Base-by-base conservation (phyloP, 2,888 invertebrate species). In the Drosophila neotestacea region DNA sequence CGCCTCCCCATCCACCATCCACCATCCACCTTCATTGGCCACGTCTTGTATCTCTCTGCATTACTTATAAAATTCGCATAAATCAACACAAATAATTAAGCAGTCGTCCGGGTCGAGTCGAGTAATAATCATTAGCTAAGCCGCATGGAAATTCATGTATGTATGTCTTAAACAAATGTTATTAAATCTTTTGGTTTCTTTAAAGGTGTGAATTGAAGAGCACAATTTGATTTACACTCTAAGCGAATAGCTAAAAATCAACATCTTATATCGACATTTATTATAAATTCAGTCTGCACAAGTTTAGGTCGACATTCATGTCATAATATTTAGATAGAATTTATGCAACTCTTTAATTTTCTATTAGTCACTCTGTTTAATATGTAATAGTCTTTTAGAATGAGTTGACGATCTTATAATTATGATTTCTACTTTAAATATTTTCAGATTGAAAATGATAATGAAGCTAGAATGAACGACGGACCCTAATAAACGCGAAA, bases 1-100 rank as follows among this genome's bases (percentile, higher is more conserved):
- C 52, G 51, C 10, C 70, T 51, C 16, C 60, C 46, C 22, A 22
- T 22, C 22, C 22, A 22, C 22, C 22, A 22, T 22, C 22, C 22
- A 22, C 2, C 13, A 51, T 32, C 55, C 55, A 52, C 30, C 54
- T 59, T 54, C 58, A 46, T 34, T 47, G 41, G 46, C 27, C 51
- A 13, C 44, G 27, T 22, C 28, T 47, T 58, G 46, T 59, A 32
- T 70, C 13, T 46, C 27, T 46, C 34, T 50, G 64, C 73, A 70
- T 69, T 69, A 61, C 68, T 76, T 76, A 75, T 73, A 86, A 86
- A 79, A 76, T 76, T 89, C 85, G 87, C 85, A 86, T 89, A 89
- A 86, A 89, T 86, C 85, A 88, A 79, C 69, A 60, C 77, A 79
- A 75, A 87, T 85, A 85, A 85, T 81, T 81, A 79, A 70, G 71